Evolutionary conservation across 2,113 vertebrate genomes (phyloP).

Genomic region (Campylomormyrus numenius): DNA sequence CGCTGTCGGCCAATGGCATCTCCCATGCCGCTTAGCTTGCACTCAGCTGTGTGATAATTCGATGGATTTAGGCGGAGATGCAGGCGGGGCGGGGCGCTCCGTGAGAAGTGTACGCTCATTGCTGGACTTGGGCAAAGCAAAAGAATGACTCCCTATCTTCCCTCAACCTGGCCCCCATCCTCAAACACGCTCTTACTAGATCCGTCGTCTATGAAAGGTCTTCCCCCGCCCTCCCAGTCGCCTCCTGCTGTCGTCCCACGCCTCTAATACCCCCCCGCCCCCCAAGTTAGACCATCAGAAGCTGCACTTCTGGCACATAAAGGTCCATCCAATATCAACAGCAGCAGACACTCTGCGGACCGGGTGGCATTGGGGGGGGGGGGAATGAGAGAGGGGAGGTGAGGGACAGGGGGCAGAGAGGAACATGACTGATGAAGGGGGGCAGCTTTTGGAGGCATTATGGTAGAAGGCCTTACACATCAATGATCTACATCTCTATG

Average conservation of each 20-base stretch:
- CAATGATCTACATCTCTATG: too few species aligned
- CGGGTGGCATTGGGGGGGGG: too few species aligned
- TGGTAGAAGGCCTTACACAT: not conserved
- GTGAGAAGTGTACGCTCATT: too few species aligned
- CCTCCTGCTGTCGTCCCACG: not conserved
- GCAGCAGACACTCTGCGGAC: too few species aligned
- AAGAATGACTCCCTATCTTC: not conserved
- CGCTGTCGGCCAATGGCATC: not conserved
- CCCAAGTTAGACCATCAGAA: not conserved
- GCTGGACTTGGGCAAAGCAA: not conserved
- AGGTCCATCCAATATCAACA: not conserved
- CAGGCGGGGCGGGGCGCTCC: too few species aligned
- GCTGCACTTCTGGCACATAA: not conserved
- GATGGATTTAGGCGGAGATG: too few species aligned
- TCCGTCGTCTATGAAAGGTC: not conserved
- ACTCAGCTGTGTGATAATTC: too few species aligned
- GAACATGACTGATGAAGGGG: too few species aligned
- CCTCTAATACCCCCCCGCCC: not conserved
- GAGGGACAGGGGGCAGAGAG: not conserved
- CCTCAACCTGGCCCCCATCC: not conserved
- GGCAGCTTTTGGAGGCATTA: not conserved
- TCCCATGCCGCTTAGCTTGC: too few species aligned
- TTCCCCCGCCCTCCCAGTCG: not conserved
- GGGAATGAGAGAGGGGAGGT: not conserved
- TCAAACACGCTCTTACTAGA: not conserved